Base-by-base conservation (phyloP, 1,140 invertebrate genomes). In the Heterodera carotae region DNA sequence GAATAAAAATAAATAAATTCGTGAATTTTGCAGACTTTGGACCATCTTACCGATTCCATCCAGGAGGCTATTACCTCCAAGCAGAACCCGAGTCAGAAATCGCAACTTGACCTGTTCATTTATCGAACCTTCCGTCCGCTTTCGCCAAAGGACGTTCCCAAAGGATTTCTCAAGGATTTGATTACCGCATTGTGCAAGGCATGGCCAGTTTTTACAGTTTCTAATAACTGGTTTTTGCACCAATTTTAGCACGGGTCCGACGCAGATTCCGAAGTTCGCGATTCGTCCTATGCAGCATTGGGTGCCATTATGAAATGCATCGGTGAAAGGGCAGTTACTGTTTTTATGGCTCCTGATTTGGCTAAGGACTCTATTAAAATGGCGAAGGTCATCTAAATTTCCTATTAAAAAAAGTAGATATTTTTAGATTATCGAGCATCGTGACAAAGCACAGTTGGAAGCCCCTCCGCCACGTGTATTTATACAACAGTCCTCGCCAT, bases 251-350 rank as follows among this genome's bases (percentile, higher is more conserved):
- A 84, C 31, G 69, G 79, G 0, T 43, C 34, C 29, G 84, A 77
- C 36, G 53, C 83, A 29, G 84, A 88, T 25, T 85, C 83, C 7
- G 88, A 88, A 69, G 89, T 89, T n/a, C 78, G 90, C 59, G 90
- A 90, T 68, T 87, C 88, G 1, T 86, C 88, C 2, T 90, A 87
- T 4, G 93, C 96, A 88, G 95, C 95, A 2, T 88, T 98, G 10
- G 97, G 95, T 25, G 96, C 94, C 0, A 92, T 94, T 2, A 93
- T 95, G 90, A 98, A 97, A 89, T 90, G 97, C 7, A 92, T 97
- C 18, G 93, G 95, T n/a, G 96, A 98, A 62, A 96, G 96, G 89
- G 91, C 92, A 22, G 92, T 98, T 67, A 90, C 90, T 59, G 92
- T 94, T 0, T 73, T 73, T 22, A 94, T 96, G 84, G 89, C 98